These are phyloP conservation scores for Apostichopus californicus DNA, from an alignment of 35 echinoderm and acorn worm species.

Conservation along the genomic window DNA sequence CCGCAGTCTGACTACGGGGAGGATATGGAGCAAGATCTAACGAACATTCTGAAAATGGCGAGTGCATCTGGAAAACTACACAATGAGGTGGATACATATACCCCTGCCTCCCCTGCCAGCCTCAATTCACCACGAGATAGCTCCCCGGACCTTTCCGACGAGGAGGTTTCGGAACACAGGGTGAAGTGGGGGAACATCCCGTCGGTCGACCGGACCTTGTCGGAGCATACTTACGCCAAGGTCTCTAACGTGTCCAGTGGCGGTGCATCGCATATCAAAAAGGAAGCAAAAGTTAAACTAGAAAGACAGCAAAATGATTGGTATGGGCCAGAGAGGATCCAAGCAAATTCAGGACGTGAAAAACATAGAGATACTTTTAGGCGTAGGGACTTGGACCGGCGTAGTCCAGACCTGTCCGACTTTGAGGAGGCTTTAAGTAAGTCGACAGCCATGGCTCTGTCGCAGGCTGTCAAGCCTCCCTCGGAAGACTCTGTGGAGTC, in stretches of 20 bases:
- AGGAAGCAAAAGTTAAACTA: neutral
- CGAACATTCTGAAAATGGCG: neutral
- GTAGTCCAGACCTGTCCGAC: slow-evolving; percentile 3
- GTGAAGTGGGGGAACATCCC: neutral
- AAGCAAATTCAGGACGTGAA: neutral
- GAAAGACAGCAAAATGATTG: neutral
- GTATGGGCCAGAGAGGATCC: neutral
- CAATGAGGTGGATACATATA: neutral
- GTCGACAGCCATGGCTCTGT: slow-evolving; percentile 14
- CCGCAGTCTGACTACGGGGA: slow-evolving; percentile 22
- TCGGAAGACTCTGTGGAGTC: neutral
- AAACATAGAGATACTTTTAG: neutral
- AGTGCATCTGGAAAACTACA: neutral
- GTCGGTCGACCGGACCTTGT: neutral
- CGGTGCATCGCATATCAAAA: neutral
- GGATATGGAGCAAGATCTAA: neutral
- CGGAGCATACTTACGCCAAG: no score
- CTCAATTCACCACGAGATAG: neutral
- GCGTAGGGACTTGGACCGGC: neutral
- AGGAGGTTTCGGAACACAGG: neutral
- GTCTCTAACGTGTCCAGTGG: no score
- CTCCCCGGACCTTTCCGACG: neutral
- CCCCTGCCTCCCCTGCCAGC: neutral
- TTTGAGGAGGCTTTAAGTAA: slow-evolving; percentile 22
- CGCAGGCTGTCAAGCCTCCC: neutral